Evolutionary conservation across 1,140 invertebrate species (phyloP), one percentile per base, ranked within the genome.

Genomic region (Drosophila pruinosa): DNA sequence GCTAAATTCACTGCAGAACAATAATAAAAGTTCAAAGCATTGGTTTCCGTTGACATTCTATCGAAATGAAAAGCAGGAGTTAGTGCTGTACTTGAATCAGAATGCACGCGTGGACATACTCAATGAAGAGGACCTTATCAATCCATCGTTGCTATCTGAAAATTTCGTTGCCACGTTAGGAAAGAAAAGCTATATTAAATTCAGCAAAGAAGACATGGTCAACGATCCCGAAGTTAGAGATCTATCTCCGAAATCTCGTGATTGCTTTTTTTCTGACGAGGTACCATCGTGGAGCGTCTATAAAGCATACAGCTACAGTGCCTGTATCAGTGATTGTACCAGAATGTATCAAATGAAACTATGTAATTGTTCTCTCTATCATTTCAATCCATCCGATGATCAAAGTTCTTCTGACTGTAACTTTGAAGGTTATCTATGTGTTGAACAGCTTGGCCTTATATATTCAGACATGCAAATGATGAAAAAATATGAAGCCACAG

Each of bases 251-350:
- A 47, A 85, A 6, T 82, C 91, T 4, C 76, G 92, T 21, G 92
- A 92, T 43, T 94, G 93, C 63, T 78, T 91, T 15, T 93, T 93
- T 61, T 90, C 92, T 0, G 89, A 93, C 7, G 93, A 94, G 80
- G 45, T 72, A 1, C 80, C 89, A 6, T 62, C 89, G 5, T 68
- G 92, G 7, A 89, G 92, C 8, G 70, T 92, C 0, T 93, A 92
- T 62, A 65, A 75, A 14, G 90, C 90, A 26, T 94, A 94, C 45
- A 93, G 93, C 58, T 93, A 93, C 64, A 93, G 91, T 38, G 91
- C 92, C 1, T 94, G 93, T 65, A 91, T 93, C n/a, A 91, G 92
- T 1, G 91, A 93, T 36, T 94, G 93, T 71, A 71, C 93, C 3
- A 83, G 92, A 1, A 15, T 61, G 0, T 39, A 71, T 12, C 89